phyloP scores from a whole-genome alignment of 1,140 invertebrate species.

The Capitella teleta region DNA sequence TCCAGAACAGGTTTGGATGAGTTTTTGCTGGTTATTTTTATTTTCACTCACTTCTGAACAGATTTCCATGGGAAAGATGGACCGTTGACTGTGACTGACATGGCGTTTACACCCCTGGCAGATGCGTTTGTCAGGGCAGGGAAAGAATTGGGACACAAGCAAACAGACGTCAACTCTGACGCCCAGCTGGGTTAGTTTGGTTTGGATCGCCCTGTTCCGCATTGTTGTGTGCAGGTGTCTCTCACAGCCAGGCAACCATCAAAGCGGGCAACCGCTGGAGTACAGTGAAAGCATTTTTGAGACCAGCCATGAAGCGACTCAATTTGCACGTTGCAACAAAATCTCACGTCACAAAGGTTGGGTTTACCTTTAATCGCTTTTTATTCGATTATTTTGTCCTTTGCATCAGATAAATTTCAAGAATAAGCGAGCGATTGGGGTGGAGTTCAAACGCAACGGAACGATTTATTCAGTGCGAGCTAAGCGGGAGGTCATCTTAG shows the following conservation, averaged over 20 bases:
- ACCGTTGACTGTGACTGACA: not conserved
- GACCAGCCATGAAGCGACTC: not conserved
- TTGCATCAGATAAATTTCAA: conserved; percentile 3
- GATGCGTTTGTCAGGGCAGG: conserved; percentile 7
- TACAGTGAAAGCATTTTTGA: not conserved
- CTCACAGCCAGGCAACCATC: conserved; percentile 1
- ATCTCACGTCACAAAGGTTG: conserved; percentile 4
- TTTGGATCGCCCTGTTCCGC: too few relatives aligned
- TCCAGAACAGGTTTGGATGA: conserved; percentile 12
- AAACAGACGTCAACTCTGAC: conserved; percentile 1
- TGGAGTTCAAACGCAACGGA: conserved; percentile 28
- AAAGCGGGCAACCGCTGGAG: not conserved
- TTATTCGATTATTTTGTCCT: not conserved
- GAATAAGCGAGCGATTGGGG: conserved; percentile 18
- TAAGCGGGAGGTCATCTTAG: conserved; percentile 47
- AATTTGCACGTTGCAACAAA: conserved; percentile 2
- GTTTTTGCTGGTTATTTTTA: not conserved
- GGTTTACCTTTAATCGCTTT: not conserved
- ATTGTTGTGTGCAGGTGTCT: conserved; percentile 2
- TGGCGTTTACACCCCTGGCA: not conserved
- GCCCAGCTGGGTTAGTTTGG: conserved; percentile 5
- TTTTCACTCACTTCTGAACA: too few relatives aligned
- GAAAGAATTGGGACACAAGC: not conserved
- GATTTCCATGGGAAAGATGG: conserved; percentile 7
- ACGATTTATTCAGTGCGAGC: conserved; percentile 49